Percentiles rank a stretch among this genome's conserved stretches.
phyloP scores from a whole-genome alignment of 2,113 vertebrate species.

The Bombycilla garrulus region DNA sequence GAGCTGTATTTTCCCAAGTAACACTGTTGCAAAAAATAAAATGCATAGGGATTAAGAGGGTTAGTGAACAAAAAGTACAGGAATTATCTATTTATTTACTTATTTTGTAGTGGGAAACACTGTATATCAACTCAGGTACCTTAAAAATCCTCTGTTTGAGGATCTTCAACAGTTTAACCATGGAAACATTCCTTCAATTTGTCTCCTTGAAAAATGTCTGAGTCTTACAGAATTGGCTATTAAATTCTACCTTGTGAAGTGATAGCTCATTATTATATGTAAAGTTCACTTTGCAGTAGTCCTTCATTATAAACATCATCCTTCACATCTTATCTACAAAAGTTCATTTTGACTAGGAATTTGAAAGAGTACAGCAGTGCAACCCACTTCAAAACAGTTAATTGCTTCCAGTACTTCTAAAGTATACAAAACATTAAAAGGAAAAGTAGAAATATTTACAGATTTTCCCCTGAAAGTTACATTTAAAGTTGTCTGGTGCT shows the following conservation, averaged over 20 bases:
- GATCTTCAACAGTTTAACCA: constrained; percentile 19
- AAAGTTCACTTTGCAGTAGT: not conserved
- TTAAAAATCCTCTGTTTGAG: not conserved
- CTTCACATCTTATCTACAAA: not conserved
- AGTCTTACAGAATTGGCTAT: constrained; percentile 23
- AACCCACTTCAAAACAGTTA: not conserved
- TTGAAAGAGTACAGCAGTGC: not conserved
- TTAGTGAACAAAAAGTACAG: not conserved
- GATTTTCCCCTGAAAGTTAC: not conserved
- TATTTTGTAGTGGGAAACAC: not conserved
- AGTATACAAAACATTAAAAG: not conserved
- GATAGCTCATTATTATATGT: not conserved
- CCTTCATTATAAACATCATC: not conserved
- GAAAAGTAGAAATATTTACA: not conserved
- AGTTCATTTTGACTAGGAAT: constrained; percentile 22
- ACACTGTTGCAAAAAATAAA: not conserved
- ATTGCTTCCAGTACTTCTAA: not conserved
- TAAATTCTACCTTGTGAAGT: constrained; percentile 7
- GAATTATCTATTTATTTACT: not conserved
- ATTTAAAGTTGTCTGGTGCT: not conserved
- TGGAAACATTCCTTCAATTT: not conserved
- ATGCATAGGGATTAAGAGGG: not conserved
- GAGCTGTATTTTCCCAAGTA: not conserved
- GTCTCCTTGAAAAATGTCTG: constrained; percentile 21
- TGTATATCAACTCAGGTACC: not conserved